phyloP scores from a whole-genome alignment of 2,113 vertebrate species.

The Fulica atra region DNA sequence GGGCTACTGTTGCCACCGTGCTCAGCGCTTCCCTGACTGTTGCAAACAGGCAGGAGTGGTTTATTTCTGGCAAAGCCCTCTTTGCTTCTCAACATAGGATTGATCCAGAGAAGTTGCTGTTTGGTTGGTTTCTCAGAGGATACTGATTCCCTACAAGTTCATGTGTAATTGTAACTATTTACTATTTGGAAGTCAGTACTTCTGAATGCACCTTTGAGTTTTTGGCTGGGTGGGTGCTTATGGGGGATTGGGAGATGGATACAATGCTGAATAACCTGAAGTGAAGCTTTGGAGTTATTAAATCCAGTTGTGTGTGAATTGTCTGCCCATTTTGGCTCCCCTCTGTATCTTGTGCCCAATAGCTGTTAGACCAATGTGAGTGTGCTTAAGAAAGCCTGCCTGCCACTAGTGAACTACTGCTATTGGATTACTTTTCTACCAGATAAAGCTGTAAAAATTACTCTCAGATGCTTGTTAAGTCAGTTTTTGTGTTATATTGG shows the following conservation, averaged over 20 bases:
- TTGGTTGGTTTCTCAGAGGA: neutral
- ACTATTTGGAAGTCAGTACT: neutral
- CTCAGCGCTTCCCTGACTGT: rapidly evolving
- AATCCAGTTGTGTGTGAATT: neutral
- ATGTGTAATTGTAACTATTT: neutral
- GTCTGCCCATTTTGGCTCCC: neutral
- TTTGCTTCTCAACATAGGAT: neutral
- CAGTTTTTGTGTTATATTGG: neutral
- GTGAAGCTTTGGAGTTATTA: neutral
- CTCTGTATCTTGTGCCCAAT: neutral
- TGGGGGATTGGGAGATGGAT: neutral
- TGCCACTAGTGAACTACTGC: neutral
- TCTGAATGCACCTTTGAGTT: neutral
- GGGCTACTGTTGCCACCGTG: neutral
- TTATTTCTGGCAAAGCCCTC: neutral
- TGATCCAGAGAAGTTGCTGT: neutral
- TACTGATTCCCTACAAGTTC: neutral
- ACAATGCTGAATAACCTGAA: neutral
- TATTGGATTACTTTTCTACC: neutral
- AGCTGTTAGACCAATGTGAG: neutral
- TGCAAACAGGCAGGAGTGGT: neutral
- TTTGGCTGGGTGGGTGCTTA: neutral
- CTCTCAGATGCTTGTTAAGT: neutral
- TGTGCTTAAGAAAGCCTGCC: neutral
- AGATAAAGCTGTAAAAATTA: neutral